These are phyloP conservation scores for Nephrotoma appendiculata DNA, from an alignment of 2,888 invertebrate genomes.

Conservation along the genomic window DNA sequence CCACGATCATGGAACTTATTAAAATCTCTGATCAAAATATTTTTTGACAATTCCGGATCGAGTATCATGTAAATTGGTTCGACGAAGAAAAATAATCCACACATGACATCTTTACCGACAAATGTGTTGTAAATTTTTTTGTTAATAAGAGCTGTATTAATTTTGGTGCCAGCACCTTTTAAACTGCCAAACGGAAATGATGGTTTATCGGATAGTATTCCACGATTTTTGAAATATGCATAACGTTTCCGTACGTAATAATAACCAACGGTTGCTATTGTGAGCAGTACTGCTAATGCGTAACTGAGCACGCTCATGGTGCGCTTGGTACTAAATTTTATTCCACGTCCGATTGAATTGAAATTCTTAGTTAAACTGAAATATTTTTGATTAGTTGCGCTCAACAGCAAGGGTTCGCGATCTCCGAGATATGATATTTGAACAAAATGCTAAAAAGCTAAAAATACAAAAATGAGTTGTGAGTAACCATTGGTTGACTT, in stretches of 20 bases:
- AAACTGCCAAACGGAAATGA: conserved; percentile 19
- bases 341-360: no score
- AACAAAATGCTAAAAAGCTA: no score
- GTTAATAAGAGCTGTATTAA: conserved; percentile 18
- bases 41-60: conserved; percentile 22
- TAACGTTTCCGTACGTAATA: not conserved
- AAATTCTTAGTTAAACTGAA: no score
- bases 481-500: no score
- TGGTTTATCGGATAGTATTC: conserved; percentile 23
- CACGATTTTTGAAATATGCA: not conserved
- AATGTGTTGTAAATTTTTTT: conserved; percentile 10
- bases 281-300: not conserved
- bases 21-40: conserved; percentile 27
- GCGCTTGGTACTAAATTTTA: no score
- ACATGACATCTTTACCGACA: conserved; percentile 8
- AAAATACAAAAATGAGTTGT: no score
- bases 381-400: no score
- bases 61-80: conserved; percentile 10
- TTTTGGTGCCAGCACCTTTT: conserved; percentile 16
- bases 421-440: no score
- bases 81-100: conserved; percentile 12
- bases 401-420: no score
- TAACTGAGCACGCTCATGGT: not conserved
- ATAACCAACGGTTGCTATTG: not conserved
- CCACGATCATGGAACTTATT: conserved; percentile 26